Conservation (phyloP, 1,140 invertebrate species). For the Whitmania pigra region DNA sequence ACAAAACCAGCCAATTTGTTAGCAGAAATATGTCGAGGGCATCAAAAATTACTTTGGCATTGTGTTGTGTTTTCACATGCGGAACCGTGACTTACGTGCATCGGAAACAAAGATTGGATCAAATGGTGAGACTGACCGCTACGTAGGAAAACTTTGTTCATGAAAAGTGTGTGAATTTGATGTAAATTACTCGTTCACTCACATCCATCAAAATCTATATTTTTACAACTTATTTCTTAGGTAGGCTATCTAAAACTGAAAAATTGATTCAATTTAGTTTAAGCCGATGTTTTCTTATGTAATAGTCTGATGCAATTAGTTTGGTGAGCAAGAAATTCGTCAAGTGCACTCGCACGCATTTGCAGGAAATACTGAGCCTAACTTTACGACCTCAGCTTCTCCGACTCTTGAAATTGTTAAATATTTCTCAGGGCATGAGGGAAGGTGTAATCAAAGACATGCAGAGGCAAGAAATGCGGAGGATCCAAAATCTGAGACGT, state of each 20-base stretch:
- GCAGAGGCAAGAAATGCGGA: slow-evolving; percentile 17
- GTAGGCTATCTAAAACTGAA: too few relatives aligned
- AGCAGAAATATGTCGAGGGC: slow-evolving; percentile 12
- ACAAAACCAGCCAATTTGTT: too few relatives aligned
- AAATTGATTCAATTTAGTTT: too few relatives aligned
- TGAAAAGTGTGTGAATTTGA: too few relatives aligned
- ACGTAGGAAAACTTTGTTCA: background rate
- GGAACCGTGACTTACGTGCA: slow-evolving; percentile 13
- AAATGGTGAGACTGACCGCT: slow-evolving; percentile 3
- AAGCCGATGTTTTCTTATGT: too few relatives aligned
- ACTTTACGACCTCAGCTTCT: background rate
- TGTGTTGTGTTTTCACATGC: background rate
- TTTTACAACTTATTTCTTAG: too few relatives aligned
- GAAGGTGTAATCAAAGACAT: slow-evolving; percentile 13
- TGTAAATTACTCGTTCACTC: too few relatives aligned
- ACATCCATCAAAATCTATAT: too few relatives aligned
- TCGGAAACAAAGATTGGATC: slow-evolving; percentile 5
- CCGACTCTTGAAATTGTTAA: background rate
- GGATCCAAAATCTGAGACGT: background rate
- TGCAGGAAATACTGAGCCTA: background rate
- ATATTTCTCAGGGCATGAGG: slow-evolving; percentile 12
- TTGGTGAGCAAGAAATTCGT: too few relatives aligned
- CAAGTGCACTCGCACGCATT: background rate
- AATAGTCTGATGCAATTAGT: too few relatives aligned
- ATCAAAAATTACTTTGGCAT: slow-evolving; percentile 2